phyloP scores from a whole-genome alignment of 2,888 invertebrate genomes.

The Eubasilissa splendida region DNA sequence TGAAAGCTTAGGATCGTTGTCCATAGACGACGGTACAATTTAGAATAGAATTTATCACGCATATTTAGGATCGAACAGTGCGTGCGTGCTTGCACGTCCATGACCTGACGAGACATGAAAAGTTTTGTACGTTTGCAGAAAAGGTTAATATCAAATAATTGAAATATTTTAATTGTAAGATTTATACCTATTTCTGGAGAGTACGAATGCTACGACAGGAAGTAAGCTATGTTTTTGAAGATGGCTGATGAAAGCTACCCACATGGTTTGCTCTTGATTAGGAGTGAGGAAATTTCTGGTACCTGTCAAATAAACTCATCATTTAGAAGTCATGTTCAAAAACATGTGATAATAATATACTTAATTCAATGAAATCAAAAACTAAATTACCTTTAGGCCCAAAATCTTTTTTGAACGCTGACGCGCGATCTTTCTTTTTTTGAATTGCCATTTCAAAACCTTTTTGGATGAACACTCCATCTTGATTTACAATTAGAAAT shows the following conservation, averaged over 20 bases:
- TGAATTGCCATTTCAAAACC: slow-evolving; percentile 74
- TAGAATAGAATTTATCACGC: too few species aligned
- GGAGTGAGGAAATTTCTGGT: slow-evolving; percentile 68
- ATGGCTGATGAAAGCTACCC: slow-evolving; percentile 88
- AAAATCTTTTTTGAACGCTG: slow-evolving; percentile 66
- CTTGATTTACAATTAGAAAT: slow-evolving; percentile 85
- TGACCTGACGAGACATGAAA: too few species aligned
- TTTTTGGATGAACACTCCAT: slow-evolving; percentile 79
- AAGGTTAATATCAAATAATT: background rate
- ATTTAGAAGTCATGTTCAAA: too few species aligned
- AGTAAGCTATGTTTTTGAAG: slow-evolving; percentile 86
- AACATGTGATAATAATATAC: background rate
- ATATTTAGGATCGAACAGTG: too few species aligned
- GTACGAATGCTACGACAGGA: slow-evolving; percentile 94
- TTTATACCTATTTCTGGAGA: slow-evolving; percentile 86
- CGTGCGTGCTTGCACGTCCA: too few species aligned
- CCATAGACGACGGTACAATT: too few species aligned
- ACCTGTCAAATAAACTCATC: slow-evolving; percentile 60
- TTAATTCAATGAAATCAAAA: background rate
- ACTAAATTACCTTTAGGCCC: slow-evolving; percentile 67
- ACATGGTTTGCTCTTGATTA: slow-evolving; percentile 86
- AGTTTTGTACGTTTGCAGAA: too few species aligned
- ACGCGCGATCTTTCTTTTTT: slow-evolving; percentile 55
- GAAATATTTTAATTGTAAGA: background rate
- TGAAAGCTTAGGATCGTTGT: too few species aligned